These are phyloP conservation scores for Monoplex corrugatus DNA, from an alignment of 2,888 invertebrate species.

Conservation along the genomic window DNA sequence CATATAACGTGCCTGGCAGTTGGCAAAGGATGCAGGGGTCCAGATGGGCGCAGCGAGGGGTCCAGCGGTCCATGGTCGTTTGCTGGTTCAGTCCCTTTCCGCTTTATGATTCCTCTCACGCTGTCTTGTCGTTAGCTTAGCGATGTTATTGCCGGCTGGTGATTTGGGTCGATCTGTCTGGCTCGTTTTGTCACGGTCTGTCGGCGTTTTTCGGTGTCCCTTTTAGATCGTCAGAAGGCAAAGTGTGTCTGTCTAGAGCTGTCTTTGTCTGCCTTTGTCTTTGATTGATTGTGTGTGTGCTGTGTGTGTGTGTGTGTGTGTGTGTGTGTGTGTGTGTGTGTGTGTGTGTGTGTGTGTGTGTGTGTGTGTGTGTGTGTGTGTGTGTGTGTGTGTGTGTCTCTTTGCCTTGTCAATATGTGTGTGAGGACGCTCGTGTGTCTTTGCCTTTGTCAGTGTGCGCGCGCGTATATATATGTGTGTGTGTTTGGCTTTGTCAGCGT, in stretches of 20 bases:
- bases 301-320: too few species aligned
- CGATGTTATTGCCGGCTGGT: not conserved
- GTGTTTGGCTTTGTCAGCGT: too few species aligned
- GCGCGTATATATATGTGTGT: too few species aligned
- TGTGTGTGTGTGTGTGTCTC: conserved; percentile 10
- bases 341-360: conserved; percentile 2
- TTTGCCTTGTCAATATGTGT: not conserved
- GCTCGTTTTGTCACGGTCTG: not conserved
- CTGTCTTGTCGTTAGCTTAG: not conserved
- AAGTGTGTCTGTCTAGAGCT: not conserved
- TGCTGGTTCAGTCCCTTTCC: not conserved
- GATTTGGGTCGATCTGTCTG: too few species aligned
- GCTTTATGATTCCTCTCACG: not conserved
- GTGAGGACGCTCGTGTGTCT: not conserved
- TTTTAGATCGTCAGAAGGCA: not conserved
- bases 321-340: not conserved
- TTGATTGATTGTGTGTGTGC: not conserved
- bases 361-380: conserved; percentile 22
- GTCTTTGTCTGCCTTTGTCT: not conserved
- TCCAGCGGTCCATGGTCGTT: not conserved
- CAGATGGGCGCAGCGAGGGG: conserved; percentile 4
- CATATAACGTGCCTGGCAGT: too few species aligned
- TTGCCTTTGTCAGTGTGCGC: too few species aligned
- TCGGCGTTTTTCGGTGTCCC: too few species aligned
- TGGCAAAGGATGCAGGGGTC: too few species aligned